Evolutionary conservation across 2,113 vertebrate species (phyloP), one percentile per base, ranked within the genome.

Genomic region (Calypte anna): DNA sequence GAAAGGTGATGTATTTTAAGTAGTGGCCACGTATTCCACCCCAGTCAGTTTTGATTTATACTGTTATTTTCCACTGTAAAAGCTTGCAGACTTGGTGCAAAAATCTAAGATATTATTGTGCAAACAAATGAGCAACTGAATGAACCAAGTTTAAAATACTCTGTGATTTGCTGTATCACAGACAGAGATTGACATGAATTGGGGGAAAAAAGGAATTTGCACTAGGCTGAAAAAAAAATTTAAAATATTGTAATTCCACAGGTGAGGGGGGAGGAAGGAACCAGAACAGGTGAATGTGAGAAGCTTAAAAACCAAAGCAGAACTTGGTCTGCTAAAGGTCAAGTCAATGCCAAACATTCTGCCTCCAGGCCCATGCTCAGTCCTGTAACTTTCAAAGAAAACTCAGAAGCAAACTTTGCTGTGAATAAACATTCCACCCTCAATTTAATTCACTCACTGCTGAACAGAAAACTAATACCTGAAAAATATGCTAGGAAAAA

Each of bases 231-330:
- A 64, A 7, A 76, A 50, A n/a, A 64, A 48, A 48, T 21, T 20
- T 10, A 68, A 50, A n/a, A 64, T 13, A 80, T 38, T 61, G 21
- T 43, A 83, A 62, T 8, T 61, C 25, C 19, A 27, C 4, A 0
- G 0, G 4, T 9, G 3, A 6, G 2, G 1, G 7, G 13, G 8
- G 18, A 53, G 8, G 24, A 48, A 57, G 21, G 23, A 51, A 11
- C 33, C 3, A 61, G 25, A 68, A 76, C 4, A 48, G 9, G 33
- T 51, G 43, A 86, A 50, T 11, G 5, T 17, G 14, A 88, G n/a
- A 33, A 69, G n/a, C 6, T 59, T 51, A 46, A 38, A 68, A 19
- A 31, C 21, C 12, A 68, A 63, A 63, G 33, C 5, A 5, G 11
- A 53, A 82, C 22, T 48, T 70, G 9, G 21, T 55, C 77, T 67